phyloP scores from a whole-genome alignment of 1,140 invertebrate genomes.

The Alviniconcha marisindica region DNA sequence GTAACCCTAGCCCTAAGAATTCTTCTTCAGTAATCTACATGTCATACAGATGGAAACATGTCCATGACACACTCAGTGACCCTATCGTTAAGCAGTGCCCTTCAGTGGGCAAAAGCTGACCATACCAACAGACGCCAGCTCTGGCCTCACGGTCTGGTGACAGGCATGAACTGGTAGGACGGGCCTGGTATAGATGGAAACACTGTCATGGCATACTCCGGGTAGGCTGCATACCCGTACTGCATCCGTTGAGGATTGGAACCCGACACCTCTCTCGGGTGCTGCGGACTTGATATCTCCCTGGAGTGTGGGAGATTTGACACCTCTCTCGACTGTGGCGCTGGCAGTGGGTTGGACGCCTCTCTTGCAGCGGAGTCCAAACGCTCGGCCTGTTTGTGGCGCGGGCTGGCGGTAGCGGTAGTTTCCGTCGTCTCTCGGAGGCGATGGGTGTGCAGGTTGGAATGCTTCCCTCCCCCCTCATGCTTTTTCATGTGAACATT shows the following conservation, averaged over 20 bases:
- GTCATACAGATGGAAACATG: too few relatives aligned
- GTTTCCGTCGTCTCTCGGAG: background rate
- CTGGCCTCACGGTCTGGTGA: background rate
- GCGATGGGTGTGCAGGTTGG: background rate
- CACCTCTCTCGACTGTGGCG: background rate
- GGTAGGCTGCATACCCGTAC: background rate
- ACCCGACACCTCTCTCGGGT: too few relatives aligned
- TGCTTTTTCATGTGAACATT: conserved; percentile 30
- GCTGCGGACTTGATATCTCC: background rate
- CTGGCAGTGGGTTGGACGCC: background rate
- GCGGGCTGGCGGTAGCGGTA: background rate
- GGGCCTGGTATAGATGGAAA: background rate
- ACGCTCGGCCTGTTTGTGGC: background rate
- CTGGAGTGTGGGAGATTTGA: background rate
- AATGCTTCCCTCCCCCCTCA: background rate
- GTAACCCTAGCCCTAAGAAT: too few relatives aligned
- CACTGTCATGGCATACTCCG: background rate
- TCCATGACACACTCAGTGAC: too few relatives aligned
- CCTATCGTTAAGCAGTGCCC: too few relatives aligned
- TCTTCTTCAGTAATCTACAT: too few relatives aligned
- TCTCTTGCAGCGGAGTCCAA: background rate
- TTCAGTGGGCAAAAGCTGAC: too few relatives aligned
- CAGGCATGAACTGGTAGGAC: background rate
- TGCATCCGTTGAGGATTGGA: background rate
- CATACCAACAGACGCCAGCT: too few relatives aligned